Base-by-base conservation (phyloP, 2,888 invertebrate genomes). In the Luperina testacea region DNA sequence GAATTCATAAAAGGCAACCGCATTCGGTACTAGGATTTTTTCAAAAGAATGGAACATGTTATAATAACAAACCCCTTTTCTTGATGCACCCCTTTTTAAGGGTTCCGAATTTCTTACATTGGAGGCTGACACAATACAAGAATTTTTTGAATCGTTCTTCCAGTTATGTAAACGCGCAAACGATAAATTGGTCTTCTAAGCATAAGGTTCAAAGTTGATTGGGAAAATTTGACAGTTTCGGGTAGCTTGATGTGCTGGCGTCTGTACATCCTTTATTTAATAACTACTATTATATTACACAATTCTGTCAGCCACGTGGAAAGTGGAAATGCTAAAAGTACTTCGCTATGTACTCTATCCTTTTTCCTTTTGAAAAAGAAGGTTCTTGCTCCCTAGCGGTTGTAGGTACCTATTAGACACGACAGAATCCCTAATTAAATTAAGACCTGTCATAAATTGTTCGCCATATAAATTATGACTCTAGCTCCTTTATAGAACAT, bases 381-480 rank as follows among this genome's bases (percentile, higher is more conserved):
- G 9, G 27, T 75, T 17, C 20, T 75, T 57, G 24, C 42, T 64
- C 7, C 64, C n/a, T n/a, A n/a, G 63, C 7, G 20, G n/a, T 27
- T 20, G 3, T 38, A 38, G 38, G 6, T 20, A 8, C 15, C 32
- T 42, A 27, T 42, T 42, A 75, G 1, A 17, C 24, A 57, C 11
- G 42, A 38, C 7, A 59, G 6, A 70, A 53, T 32, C 17, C 11
- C 0, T 61, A 61, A 63, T 72, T 11, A 32, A 45, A 45, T 20
- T n/a, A 81, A 42, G n/a, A 61, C 32, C 8, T 53, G 32, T 27
- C 27, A n/a, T 32, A 81, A 45, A 63, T 61, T n/a, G 32, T 73
- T 48, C 24, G 15, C n/a, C 53, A 27, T 27, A 53, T 27, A 45
- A 82, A 38, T 82, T 65, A 79, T 27, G 48, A 45, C 57, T 24